Evolutionary conservation across 1,140 invertebrate species (phyloP), one percentile per base, ranked within the genome.

Genomic region (Orussus abietinus): DNA sequence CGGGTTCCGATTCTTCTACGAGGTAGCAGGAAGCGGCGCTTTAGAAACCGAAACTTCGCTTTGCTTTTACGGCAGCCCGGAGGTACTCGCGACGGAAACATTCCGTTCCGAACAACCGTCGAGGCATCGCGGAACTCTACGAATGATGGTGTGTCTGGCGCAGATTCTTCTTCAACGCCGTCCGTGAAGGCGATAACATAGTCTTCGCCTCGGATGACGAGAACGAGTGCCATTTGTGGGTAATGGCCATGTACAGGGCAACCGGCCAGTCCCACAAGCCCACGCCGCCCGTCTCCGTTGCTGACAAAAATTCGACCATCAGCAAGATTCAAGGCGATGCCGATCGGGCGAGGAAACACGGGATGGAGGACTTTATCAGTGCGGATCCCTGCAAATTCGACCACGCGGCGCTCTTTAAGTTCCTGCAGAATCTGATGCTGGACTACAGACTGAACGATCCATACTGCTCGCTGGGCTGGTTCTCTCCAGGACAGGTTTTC

Each of bases 241-340:
- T 99, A 5, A 94, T 93, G 86, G 96, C 96, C 0, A 84, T 99
- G 78, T 99, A 99, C 65, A 77, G 96, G 50, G 97, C 97, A 4
- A 99, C 97, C 1, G 97, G 97, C 2, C 97, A 99, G 69, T 92
- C 93, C 14, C 95, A 99, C 68, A 98, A 98, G 66, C 97, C 97
- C 2, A 92, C 93, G 6, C 94, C 96, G 14, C 92, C 93, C 4
- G 78, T 88, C 9, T 88, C 89, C 1, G 76, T 82, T 14, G 86
- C 89, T 38, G 88, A 90, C 37, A 89, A 89, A 59, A 90, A 88
- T 68, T 88, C 86, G 6, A 86, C 85, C 2, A 85, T 92, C 58
- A 91, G 88, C 5, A 88, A 92, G 69, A 87, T 91, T 59, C 89
- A 92, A 78, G 89, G 90, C 69, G 87, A 98, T 78, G 90, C 94